These are phyloP conservation scores for Halesus radiatus DNA, from an alignment of 1,140 invertebrate genomes.

Conservation along the genomic window DNA sequence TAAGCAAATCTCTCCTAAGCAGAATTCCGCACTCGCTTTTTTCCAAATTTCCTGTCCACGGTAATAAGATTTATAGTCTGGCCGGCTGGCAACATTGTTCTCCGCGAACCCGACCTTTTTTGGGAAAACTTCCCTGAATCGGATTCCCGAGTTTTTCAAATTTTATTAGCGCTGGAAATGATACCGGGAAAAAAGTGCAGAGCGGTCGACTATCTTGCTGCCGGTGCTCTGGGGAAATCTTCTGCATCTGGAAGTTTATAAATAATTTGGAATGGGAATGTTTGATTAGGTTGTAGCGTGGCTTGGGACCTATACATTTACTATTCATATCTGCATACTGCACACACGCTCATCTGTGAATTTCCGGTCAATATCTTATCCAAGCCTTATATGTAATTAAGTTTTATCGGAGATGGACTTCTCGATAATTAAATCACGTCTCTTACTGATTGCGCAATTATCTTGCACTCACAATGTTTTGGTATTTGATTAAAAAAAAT, in stretches of 20 bases:
- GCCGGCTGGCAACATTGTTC: slow-evolving; percentile 21
- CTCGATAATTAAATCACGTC: too few relatives aligned
- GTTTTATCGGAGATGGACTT: too few relatives aligned
- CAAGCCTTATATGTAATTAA: too few relatives aligned
- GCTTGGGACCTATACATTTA: too few relatives aligned
- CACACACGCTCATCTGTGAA: too few relatives aligned
- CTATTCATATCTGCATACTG: too few relatives aligned
- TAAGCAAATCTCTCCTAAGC: slow-evolving; percentile 13
- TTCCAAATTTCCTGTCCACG: slow-evolving; percentile 30
- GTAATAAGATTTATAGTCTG: slow-evolving; percentile 24
- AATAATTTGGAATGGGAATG: too few relatives aligned
- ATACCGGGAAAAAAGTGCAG: neutral
- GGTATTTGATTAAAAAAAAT: too few relatives aligned
- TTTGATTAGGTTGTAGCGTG: too few relatives aligned
- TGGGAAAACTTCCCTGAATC: neutral
- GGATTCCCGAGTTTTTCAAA: slow-evolving; percentile 19
- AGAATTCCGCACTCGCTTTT: slow-evolving; percentile 24
- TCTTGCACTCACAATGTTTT: too few relatives aligned
- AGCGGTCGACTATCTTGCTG: neutral
- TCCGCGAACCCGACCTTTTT: slow-evolving; percentile 1
- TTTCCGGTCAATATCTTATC: too few relatives aligned
- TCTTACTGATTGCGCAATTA: too few relatives aligned
- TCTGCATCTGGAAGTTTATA: neutral
- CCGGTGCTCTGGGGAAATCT: neutral
- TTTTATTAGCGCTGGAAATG: neutral